These are phyloP conservation scores for Argyresthia goedartella DNA, from an alignment of 2,888 invertebrate species.

Conservation along the genomic window DNA sequence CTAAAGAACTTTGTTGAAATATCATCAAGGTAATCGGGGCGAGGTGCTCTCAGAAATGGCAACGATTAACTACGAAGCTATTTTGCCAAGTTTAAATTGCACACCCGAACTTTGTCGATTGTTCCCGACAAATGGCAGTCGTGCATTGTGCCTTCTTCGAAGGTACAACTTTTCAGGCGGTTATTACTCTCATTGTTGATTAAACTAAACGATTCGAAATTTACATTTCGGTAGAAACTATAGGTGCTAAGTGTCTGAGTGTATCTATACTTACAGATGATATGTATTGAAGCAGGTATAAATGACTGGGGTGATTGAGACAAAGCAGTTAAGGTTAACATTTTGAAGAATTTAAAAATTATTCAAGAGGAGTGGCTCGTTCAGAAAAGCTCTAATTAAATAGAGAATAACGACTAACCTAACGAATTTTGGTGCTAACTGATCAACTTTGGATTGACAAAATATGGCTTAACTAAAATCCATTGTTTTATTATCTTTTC, in stretches of 20 bases:
- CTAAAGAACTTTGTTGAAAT: not conserved
- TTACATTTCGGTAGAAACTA: not conserved
- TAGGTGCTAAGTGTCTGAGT: not conserved
- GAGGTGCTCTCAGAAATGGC: constrained; percentile 49
- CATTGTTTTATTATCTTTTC: no score
- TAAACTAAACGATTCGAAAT: not conserved
- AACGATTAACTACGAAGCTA: constrained; percentile 57
- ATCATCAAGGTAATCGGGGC: constrained; percentile 23
- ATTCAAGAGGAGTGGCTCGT: no score
- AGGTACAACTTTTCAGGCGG: not conserved
- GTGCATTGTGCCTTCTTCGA: constrained; percentile 33
- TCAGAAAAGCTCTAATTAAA: no score
- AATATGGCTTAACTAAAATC: no score
- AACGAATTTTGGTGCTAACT: no score
- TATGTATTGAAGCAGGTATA: no score
- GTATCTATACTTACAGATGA: no score
- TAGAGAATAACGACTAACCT: no score
- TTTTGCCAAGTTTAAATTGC: constrained; percentile 56
- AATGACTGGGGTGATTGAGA: no score
- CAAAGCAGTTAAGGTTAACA: no score
- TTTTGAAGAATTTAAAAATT: no score
- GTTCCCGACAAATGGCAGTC: constrained; percentile 37
- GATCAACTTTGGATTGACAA: no score
- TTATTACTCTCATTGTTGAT: not conserved
- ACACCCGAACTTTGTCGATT: constrained; percentile 43